Evolutionary conservation across 2,797 vertebrate genomes (phyloP).

Genomic region (Columba guinea): DNA sequence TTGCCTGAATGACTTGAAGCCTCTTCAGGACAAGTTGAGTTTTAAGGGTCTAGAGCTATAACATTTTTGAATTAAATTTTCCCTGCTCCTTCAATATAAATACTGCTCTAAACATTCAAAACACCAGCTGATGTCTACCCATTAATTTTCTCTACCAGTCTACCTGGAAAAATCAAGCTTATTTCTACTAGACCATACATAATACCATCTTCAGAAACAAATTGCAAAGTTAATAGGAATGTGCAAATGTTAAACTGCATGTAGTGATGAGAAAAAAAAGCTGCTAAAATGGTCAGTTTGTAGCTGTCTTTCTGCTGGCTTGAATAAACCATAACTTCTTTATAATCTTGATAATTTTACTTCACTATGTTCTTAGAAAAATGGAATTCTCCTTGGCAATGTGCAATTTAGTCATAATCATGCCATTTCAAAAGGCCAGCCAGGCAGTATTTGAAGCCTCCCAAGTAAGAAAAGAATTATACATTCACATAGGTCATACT

Average conservation of each 20-base stretch:
- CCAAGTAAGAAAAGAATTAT: not conserved
- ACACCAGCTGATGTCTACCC: not conserved
- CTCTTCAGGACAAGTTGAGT: not conserved
- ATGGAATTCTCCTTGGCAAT: not conserved
- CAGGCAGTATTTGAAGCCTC: constrained; percentile 27
- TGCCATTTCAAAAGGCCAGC: constrained; percentile 1
- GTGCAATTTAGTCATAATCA: not conserved
- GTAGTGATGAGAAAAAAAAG: not conserved
- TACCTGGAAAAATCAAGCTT: not conserved
- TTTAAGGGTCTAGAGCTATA: not conserved
- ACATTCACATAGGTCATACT: not conserved
- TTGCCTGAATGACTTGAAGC: not conserved
- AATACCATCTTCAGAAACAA: not conserved
- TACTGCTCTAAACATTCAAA: not conserved
- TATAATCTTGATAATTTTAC: not conserved
- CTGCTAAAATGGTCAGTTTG: not conserved
- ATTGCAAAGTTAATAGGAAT: not conserved
- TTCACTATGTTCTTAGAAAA: not conserved
- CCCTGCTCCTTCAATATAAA: not conserved
- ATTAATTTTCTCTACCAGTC: not conserved
- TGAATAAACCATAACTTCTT: not conserved
- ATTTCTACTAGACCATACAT: not conserved
- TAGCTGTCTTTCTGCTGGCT: not conserved
- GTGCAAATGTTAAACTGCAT: not conserved
- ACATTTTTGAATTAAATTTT: not conserved